Evolutionary conservation across 2,888 invertebrate species (phyloP), one percentile per base, ranked within the genome.

Genomic region (Conchocele bisecta): DNA sequence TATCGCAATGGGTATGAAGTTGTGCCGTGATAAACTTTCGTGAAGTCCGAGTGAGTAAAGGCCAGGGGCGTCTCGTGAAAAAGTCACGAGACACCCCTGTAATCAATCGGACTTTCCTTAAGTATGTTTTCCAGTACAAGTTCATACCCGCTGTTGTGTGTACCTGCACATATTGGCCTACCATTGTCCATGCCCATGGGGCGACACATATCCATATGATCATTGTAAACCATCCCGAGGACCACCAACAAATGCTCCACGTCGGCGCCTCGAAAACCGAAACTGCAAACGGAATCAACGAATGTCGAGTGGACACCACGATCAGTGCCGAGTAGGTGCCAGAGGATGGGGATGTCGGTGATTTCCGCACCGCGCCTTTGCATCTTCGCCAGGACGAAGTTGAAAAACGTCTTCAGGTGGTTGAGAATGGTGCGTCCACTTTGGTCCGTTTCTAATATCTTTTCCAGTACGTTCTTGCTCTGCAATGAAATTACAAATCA

Each of bases 361-460:
- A 77, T 46, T 15, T 77, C 61, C 4, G 64, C 73, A 7, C 60
- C 59, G 17, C 39, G 51, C 13, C 42, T 2, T 39, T 67, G 61
- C 63, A 77, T 63, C 31, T 70, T 70, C 5, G 66, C 70, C 1
- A 77, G 41, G 13, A 77, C 31, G 26, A 77, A 70, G 31, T 65
- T 73, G 70, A 77, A 77, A 51, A 77, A 77, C 9, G 73, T 48
- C 26, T 56, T 73, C 42, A 77, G 57, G 59, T 73, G 70, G 24
- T 70, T 70, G 1, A 77, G 33, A 3, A 77, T 54, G 17, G 73
- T 70, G 15, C 48, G 24, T 11, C 46, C 42, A 11, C 41, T 22
- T 1, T 41, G 29, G 4, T 63, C 58, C 4, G 44, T 7, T 33
- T 64, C 64, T 13, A 61, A 9, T 1, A 77, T 57, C 13, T 28